Conservation (phyloP, 2,888 invertebrate genomes). For the Argynnis bischoffii region DNA sequence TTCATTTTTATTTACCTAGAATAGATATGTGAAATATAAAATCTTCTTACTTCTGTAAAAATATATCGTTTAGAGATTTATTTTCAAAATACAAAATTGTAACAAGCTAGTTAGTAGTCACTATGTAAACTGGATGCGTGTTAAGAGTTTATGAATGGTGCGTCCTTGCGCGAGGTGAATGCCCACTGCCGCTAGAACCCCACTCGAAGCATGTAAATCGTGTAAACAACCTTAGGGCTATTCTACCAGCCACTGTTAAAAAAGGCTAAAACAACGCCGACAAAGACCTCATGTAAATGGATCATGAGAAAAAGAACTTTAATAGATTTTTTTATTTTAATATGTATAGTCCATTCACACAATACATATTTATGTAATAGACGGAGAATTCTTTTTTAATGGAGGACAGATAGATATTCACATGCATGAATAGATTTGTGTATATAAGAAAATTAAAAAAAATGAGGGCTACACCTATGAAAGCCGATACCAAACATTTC, state of each 20-base stretch:
- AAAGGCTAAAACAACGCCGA: conserved; percentile 13
- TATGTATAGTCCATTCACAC: not conserved
- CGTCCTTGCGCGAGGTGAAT: conserved; percentile 55
- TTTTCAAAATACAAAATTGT: too few relatives aligned
- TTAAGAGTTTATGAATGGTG: conserved; percentile 59
- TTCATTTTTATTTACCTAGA: too few relatives aligned
- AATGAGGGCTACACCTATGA: too few relatives aligned
- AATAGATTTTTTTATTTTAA: not conserved
- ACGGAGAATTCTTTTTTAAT: too few relatives aligned
- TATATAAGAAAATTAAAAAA: too few relatives aligned
- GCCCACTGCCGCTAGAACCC: conserved; percentile 41
- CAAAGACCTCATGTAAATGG: conserved; percentile 2
- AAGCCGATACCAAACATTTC: too few relatives aligned
- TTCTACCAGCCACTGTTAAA: conserved; percentile 19
- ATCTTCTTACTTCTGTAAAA: too few relatives aligned
- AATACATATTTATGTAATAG: too few relatives aligned
- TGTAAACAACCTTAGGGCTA: conserved; percentile 28
- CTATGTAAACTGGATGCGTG: conserved; percentile 9
- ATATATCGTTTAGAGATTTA: too few relatives aligned
- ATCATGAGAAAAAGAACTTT: conserved; percentile 8
- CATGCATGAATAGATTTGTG: too few relatives aligned
- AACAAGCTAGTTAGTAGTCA: not conserved
- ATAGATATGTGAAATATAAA: too few relatives aligned
- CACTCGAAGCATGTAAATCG: conserved; percentile 21
- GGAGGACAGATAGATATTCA: too few relatives aligned